Conservation (phyloP, 1,140 invertebrate species). For the Zaprionus tsacasi region DNA sequence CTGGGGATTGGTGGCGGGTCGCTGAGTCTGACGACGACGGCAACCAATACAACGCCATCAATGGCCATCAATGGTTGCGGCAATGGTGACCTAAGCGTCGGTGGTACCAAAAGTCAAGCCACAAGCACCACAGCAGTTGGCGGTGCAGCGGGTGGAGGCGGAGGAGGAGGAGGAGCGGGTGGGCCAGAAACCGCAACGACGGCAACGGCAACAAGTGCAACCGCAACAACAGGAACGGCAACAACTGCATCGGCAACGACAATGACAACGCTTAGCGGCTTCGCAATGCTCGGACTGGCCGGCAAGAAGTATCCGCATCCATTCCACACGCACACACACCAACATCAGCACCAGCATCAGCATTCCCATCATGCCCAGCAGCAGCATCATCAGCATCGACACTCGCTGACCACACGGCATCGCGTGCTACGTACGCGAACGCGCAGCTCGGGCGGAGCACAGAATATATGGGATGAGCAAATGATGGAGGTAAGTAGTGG, state of each 20-base stretch:
- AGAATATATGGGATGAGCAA: conserved; percentile 84
- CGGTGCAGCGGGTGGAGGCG: background rate
- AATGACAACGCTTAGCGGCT: conserved; percentile 44
- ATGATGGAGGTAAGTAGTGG: conserved; percentile 85
- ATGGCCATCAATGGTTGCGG: conserved; percentile 39
- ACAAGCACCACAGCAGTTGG: background rate
- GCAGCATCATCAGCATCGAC: conserved; percentile 73
- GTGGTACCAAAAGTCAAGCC: conserved; percentile 17
- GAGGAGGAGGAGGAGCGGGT: background rate
- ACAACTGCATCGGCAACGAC: conserved; percentile 30
- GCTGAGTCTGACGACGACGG: conserved; percentile 47
- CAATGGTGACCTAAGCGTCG: conserved; percentile 36
- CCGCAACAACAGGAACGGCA: conserved; percentile 15
- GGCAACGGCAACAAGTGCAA: conserved; percentile 3
- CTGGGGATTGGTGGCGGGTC: conserved; percentile 74
- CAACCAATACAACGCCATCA: conserved; percentile 18
- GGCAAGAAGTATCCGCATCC: conserved; percentile 63
- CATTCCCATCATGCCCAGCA: conserved; percentile 47
- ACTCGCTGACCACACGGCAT: conserved; percentile 79
- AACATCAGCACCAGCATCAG: conserved; percentile 44
- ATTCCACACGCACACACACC: conserved; percentile 36
- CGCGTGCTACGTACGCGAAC: conserved; percentile 72
- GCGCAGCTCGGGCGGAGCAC: conserved; percentile 76
- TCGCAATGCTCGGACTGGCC: conserved; percentile 60
- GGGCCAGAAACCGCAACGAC: background rate